A percentile compares a stretch with the other conserved stretches of the same genome.
Conservation (phyloP, 23 tunicate genomes). For the Diplosoma virens region DNA sequence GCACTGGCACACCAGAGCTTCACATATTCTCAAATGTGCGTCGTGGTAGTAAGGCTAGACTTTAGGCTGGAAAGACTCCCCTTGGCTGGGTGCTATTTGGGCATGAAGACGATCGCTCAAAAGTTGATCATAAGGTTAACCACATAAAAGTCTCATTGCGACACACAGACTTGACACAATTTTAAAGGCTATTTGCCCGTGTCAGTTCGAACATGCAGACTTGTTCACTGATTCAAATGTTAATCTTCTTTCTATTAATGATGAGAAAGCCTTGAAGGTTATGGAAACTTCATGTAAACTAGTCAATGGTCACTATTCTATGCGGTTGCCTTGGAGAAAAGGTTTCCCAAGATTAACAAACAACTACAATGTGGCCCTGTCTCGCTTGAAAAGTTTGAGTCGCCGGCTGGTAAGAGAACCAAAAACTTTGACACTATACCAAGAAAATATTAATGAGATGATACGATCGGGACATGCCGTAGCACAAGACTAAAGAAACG, state of each 20-base stretch:
- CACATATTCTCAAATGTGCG: neutral
- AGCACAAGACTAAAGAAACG: neutral
- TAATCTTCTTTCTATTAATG: neutral
- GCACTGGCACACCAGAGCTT: neutral
- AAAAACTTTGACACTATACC: neutral
- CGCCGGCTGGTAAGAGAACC: neutral
- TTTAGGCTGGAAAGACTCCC: neutral
- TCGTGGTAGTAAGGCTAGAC: neutral
- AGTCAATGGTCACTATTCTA: neutral
- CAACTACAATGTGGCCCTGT: neutral
- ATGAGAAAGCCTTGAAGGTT: neutral
- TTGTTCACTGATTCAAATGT: neutral
- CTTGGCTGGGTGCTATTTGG: constrained; percentile 11
- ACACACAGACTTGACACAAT: neutral
- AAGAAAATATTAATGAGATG: neutral
- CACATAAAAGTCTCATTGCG: neutral
- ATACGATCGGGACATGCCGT: neutral
- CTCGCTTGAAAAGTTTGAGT: neutral
- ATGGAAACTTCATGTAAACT: neutral
- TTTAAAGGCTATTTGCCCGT: neutral
- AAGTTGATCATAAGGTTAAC: neutral
- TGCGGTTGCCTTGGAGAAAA: neutral
- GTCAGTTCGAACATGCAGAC: neutral
- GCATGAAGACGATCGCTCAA: neutral
- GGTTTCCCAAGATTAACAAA: neutral